Evolutionary conservation across 2,888 invertebrate species (phyloP).

Genomic region (Microctonus aethiopoides): DNA sequence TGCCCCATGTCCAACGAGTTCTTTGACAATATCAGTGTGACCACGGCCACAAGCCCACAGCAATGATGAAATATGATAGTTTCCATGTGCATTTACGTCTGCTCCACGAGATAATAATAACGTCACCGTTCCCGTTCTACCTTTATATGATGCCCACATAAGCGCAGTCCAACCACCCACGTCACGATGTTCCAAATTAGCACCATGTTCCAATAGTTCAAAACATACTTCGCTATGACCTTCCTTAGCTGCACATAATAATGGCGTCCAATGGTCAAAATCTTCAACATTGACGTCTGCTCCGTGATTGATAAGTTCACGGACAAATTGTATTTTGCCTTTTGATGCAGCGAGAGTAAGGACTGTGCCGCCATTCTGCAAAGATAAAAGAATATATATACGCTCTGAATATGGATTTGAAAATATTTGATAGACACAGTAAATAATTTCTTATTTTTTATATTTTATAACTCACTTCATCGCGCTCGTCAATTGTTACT

Average conservation of each 20-base stretch:
- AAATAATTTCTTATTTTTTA: not conserved
- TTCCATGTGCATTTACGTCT: slow-evolving; percentile 94
- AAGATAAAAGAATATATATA: too few relatives aligned
- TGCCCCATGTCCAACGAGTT: slow-evolving; percentile 86
- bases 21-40: slow-evolving; percentile 84
- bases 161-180: slow-evolving; percentile 97
- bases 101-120: slow-evolving; percentile 87
- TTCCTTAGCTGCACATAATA: slow-evolving; percentile 90
- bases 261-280: slow-evolving; percentile 92
- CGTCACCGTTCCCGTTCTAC: slow-evolving; percentile 80
- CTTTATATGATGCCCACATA: slow-evolving; percentile 98
- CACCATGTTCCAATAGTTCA: slow-evolving; percentile 86
- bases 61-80: slow-evolving; percentile 92
- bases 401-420: too few relatives aligned
- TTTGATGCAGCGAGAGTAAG: slow-evolving; percentile 91
- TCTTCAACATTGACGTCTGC: slow-evolving; percentile 94
- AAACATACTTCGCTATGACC: slow-evolving; percentile 85
- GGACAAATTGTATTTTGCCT: slow-evolving; percentile 85
- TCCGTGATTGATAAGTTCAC: slow-evolving; percentile 86
- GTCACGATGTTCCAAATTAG: slow-evolving; percentile 87
- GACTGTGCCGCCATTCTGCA: slow-evolving; percentile 90
- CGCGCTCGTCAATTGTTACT: slow-evolving; percentile 85
- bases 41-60: slow-evolving; percentile 97
- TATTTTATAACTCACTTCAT: slow-evolving; percentile 75
- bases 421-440: too few relatives aligned